Percentiles rank a stretch among this genome's conserved stretches.
Conservation (phyloP, 2,888 invertebrate genomes). For the Synanthedon formicaeformis region DNA sequence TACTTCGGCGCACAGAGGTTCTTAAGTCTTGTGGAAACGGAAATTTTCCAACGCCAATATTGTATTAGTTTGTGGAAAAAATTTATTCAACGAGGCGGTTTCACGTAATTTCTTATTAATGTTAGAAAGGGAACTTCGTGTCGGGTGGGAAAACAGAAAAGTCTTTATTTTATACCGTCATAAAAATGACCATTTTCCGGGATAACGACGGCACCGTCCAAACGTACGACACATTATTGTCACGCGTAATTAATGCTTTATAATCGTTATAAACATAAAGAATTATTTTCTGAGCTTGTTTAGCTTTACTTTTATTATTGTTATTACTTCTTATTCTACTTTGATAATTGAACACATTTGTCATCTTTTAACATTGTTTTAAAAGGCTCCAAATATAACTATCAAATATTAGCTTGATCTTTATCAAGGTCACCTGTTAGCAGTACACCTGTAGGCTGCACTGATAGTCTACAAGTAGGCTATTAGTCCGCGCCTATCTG, state of each 20-base stretch:
- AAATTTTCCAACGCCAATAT: too few relatives aligned
- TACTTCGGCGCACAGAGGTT: not conserved
- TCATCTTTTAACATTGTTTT: too few relatives aligned
- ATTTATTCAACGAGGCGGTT: conserved; percentile 5
- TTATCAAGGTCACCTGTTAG: too few relatives aligned
- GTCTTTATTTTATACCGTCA: conserved; percentile 35
- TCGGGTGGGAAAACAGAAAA: conserved; percentile 14
- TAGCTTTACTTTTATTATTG: not conserved
- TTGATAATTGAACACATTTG: too few relatives aligned
- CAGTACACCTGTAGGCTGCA: too few relatives aligned
- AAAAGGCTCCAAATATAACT: too few relatives aligned
- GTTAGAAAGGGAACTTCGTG: conserved; percentile 10
- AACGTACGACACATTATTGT: conserved; percentile 21
- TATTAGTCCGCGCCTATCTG: too few relatives aligned
- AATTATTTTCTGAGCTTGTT: not conserved
- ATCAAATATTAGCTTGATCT: too few relatives aligned
- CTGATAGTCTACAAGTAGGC: too few relatives aligned
- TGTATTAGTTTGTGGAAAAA: not conserved
- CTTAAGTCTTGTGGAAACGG: too few relatives aligned
- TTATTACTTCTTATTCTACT: not conserved
- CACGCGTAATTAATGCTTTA: conserved; percentile 12
- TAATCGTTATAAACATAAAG: not conserved
- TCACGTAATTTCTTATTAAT: conserved; percentile 27
- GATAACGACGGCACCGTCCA: conserved; percentile 22
- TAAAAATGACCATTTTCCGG: conserved; percentile 36